A percentile compares a stretch with the other conserved stretches of the same genome.
These are phyloP conservation scores for Seriola quinqueradiata DNA, from an alignment of 2,113 vertebrate genomes.

Conservation along the genomic window DNA sequence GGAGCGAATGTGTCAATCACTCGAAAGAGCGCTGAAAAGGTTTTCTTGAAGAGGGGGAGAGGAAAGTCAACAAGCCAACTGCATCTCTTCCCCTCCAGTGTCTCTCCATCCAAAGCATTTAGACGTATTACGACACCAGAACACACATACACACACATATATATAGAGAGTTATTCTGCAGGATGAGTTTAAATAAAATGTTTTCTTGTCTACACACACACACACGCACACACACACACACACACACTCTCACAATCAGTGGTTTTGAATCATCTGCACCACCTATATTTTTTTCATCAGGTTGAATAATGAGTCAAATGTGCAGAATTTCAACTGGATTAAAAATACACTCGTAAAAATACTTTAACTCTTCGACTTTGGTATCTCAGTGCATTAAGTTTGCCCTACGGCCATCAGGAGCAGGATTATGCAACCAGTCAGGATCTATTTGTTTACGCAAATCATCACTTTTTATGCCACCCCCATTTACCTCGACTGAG, in stretches of 20 bases:
- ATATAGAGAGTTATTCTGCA: slow-evolving; percentile 9
- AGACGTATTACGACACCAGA: not conserved
- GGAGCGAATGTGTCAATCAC: slow-evolving; percentile 73
- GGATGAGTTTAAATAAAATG: slow-evolving; percentile 23
- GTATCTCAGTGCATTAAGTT: slow-evolving; percentile 64
- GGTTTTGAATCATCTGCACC: slow-evolving; percentile 13
- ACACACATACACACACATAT: no score
- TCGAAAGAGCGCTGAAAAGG: slow-evolving; percentile 16
- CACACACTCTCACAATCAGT: not conserved
- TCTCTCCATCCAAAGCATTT: slow-evolving; percentile 2
- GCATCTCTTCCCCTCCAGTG: not conserved
- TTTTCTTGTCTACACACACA: slow-evolving; percentile 22
- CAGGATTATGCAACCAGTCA: slow-evolving; percentile 67
- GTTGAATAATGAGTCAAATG: slow-evolving; percentile 37
- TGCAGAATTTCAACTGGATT: slow-evolving; percentile 55
- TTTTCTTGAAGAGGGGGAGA: slow-evolving; percentile 44
- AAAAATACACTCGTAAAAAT: slow-evolving; percentile 30
- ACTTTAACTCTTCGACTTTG: slow-evolving; percentile 43
- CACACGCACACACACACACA: not conserved
- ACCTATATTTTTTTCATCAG: slow-evolving; percentile 45
- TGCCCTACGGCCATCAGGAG: slow-evolving; percentile 61
- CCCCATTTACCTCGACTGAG: slow-evolving; percentile 11
- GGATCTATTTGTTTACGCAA: slow-evolving; percentile 68
- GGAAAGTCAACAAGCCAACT: slow-evolving; percentile 41
- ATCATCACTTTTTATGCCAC: slow-evolving; percentile 60